Conservation (phyloP, 2,888 invertebrate species). For the Eristalinus sepulchralis region DNA sequence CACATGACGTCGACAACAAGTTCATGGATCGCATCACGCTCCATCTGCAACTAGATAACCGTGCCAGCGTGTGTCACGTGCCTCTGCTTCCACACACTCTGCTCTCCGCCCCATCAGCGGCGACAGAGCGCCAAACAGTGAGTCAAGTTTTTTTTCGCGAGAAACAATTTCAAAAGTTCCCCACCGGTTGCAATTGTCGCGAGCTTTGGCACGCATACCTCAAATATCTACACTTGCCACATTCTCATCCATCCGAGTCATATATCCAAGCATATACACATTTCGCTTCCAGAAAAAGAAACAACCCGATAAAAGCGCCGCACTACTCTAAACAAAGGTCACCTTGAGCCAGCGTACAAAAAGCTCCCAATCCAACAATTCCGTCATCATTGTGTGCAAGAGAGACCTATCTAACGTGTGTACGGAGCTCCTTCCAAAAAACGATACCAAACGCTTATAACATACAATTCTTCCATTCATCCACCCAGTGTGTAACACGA, state of each 20-base stretch:
- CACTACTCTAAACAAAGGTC: slow-evolving; percentile 61
- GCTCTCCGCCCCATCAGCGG: background rate
- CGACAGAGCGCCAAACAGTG: background rate
- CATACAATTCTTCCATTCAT: slow-evolving; percentile 30
- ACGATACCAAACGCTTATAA: slow-evolving; percentile 34
- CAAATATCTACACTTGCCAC: background rate
- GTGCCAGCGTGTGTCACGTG: slow-evolving; percentile 38
- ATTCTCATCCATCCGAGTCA: background rate
- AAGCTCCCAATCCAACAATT: slow-evolving; percentile 51
- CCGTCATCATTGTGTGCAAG: slow-evolving; percentile 60
- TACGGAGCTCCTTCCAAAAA: slow-evolving; percentile 60
- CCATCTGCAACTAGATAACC: slow-evolving; percentile 24
- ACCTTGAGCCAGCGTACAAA: slow-evolving; percentile 65
- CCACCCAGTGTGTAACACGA: slow-evolving; percentile 33
- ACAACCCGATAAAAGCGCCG: slow-evolving; percentile 27
- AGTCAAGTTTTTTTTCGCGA: slow-evolving; percentile 12
- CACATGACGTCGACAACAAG: slow-evolving; percentile 24
- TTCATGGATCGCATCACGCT: slow-evolving; percentile 12
- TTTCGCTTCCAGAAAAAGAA: slow-evolving; percentile 57
- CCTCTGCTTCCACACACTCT: background rate
- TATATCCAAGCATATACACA: slow-evolving; percentile 29
- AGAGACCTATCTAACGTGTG: slow-evolving; percentile 44
- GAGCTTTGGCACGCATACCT: slow-evolving; percentile 57
- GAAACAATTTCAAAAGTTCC: slow-evolving; percentile 54
- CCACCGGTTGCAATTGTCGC: slow-evolving; percentile 38